These are phyloP conservation scores for Blomia tropicalis DNA, from an alignment of 2,888 invertebrate genomes.

Conservation along the genomic window DNA sequence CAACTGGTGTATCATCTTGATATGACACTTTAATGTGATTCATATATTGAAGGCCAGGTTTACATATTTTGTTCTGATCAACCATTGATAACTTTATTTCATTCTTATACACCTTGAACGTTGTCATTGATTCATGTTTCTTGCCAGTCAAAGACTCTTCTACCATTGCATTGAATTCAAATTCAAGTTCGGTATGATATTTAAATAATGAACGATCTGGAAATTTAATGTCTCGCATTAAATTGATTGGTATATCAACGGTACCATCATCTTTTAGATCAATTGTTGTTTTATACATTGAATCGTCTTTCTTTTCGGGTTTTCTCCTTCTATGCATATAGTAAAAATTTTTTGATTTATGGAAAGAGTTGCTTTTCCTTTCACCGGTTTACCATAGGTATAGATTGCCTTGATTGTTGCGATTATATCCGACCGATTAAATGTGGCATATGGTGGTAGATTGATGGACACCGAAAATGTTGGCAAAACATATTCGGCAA, in stretches of 20 bases:
- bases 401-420: slow-evolving; percentile 60
- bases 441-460: slow-evolving; percentile 61
- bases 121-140: slow-evolving; percentile 27
- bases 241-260: slow-evolving; percentile 58
- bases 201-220: too few relatives aligned
- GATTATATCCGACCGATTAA: slow-evolving; percentile 56
- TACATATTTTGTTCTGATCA: slow-evolving; percentile 37
- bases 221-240: slow-evolving; percentile 52
- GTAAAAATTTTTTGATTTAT: slow-evolving; percentile 53
- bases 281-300: neutral
- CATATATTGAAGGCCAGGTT: slow-evolving; percentile 38
- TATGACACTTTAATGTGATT: slow-evolving; percentile 31
- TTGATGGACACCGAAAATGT: slow-evolving; percentile 75
- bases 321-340: slow-evolving; percentile 28
- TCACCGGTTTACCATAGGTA: slow-evolving; percentile 66
- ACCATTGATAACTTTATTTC: slow-evolving; percentile 37
- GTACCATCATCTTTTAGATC: slow-evolving; percentile 47
- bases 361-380: slow-evolving; percentile 65
- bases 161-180: slow-evolving; percentile 37
- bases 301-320: slow-evolving; percentile 16
- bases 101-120: slow-evolving; percentile 35
- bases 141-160: slow-evolving; percentile 38
- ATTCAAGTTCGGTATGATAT: slow-evolving; percentile 32
- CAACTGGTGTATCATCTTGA: slow-evolving; percentile 30
- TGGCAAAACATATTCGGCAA: slow-evolving; percentile 78